A percentile compares a stretch with the other conserved stretches of the same genome.
Evolutionary conservation across 1,140 invertebrate genomes (phyloP).

Genomic region (Drosophila fuyamai): DNA sequence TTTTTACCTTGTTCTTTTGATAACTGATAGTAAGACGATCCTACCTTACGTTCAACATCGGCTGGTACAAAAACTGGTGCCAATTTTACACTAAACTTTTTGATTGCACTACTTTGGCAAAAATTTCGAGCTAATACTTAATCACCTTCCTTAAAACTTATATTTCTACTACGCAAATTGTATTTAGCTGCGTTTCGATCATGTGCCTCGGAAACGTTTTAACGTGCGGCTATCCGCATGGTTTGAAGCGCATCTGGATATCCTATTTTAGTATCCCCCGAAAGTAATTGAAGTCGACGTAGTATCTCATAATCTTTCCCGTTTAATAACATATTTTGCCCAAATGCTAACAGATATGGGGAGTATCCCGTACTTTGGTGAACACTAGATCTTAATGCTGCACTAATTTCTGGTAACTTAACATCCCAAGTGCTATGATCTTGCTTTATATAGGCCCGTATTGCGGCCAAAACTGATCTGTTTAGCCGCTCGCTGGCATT

Average conservation of each 20-base stretch:
- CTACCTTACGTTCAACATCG: too few species aligned
- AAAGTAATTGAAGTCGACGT: conserved; percentile 12
- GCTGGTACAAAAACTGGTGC: too few species aligned
- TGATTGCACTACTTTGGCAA: too few species aligned
- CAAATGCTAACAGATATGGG: conserved; percentile 14
- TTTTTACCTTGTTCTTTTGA: too few species aligned
- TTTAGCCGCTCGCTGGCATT: conserved; percentile 27
- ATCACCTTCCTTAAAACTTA: too few species aligned
- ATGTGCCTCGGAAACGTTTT: background rate
- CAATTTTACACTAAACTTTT: too few species aligned
- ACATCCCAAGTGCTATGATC: conserved; percentile 19
- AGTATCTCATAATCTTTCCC: conserved; percentile 21
- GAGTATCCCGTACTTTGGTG: conserved; percentile 22
- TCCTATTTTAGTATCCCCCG: conserved; percentile 8
- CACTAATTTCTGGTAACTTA: conserved; percentile 20
- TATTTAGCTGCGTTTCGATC: background rate
- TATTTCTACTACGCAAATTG: too few species aligned
- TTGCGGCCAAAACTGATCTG: conserved; percentile 9
- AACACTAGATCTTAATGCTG: conserved; percentile 4
- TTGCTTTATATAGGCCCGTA: conserved; percentile 14
- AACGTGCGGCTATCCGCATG: background rate
- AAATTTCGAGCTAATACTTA: too few species aligned
- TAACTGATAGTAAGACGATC: too few species aligned
- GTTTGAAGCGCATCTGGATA: background rate
- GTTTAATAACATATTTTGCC: conserved; percentile 33